A percentile compares a stretch with the other conserved stretches of the same genome.
Evolutionary conservation across 2,797 vertebrate genomes (phyloP).

Genomic region (Cetoscarus ocellatus): DNA sequence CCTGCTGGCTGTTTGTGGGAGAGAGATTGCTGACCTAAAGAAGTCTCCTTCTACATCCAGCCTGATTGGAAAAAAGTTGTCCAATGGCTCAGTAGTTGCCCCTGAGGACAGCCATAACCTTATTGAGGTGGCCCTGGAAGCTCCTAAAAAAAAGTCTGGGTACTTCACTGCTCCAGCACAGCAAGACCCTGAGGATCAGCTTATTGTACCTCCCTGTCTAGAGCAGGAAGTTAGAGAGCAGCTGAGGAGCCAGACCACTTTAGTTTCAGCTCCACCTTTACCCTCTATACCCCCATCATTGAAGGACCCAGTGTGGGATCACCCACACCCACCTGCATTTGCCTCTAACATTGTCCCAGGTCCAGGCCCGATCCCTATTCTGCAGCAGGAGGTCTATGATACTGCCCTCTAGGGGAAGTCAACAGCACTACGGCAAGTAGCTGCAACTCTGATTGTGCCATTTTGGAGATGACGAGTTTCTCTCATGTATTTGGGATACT

Average conservation of each 20-base stretch:
- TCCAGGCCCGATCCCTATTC: conserved; percentile 59
- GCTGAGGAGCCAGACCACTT: conserved; percentile 85
- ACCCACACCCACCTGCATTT: conserved; percentile 76
- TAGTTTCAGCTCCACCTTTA: conserved; percentile 75
- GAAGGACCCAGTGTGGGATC: conserved; percentile 83
- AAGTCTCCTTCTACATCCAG: conserved; percentile 93
- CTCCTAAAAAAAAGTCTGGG: conserved; percentile 95
- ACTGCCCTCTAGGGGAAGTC: conserved; percentile 89
- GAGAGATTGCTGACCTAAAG: conserved; percentile 91
- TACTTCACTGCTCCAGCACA: conserved; percentile 97
- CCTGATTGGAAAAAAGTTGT: conserved; percentile 94
- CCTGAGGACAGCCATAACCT: conserved; percentile 95
- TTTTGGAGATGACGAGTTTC: conserved; percentile 51
- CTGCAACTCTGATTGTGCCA: conserved; percentile 65
- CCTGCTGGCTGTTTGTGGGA: conserved; percentile 85
- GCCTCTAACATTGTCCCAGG: conserved; percentile 62
- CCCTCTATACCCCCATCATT: conserved; percentile 71
- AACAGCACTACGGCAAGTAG: conserved; percentile 39
- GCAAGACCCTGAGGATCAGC: conserved; percentile 95
- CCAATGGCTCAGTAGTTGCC: conserved; percentile 96
- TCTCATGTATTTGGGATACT: conserved; percentile 63
- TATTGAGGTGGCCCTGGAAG: conserved; percentile 96
- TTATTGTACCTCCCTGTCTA: conserved; percentile 93
- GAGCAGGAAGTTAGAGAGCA: conserved; percentile 96
- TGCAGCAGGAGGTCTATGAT: conserved; percentile 93